Conservation (phyloP, 2,113 vertebrate genomes). For the Chaenocephalus aceratus region DNA sequence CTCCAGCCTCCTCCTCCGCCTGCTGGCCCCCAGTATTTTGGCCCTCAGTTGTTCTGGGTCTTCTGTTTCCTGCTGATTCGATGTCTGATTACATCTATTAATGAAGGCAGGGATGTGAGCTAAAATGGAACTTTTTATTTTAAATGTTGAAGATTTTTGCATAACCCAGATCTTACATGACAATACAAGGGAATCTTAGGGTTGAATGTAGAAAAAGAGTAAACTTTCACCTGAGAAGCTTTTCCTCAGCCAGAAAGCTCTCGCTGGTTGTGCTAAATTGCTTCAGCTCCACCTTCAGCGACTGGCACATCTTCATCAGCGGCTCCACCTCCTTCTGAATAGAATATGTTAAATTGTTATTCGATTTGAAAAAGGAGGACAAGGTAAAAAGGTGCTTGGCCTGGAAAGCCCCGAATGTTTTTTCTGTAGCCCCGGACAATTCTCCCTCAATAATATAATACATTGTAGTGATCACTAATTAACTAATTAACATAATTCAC, state of each 20-base stretch:
- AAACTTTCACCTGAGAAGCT: neutral
- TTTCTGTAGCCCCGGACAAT: too few species aligned
- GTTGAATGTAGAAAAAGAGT: neutral
- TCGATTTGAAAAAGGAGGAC: too few species aligned
- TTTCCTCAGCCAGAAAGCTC: neutral
- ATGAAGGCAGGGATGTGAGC: neutral
- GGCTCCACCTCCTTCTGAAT: neutral
- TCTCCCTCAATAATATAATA: too few species aligned
- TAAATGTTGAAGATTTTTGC: too few species aligned
- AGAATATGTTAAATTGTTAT: neutral
- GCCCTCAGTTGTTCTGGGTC: constrained; percentile 14
- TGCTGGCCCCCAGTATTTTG: constrained; percentile 62
- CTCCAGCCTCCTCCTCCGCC: constrained; percentile 36
- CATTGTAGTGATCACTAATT: too few species aligned
- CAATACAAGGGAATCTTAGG: neutral
- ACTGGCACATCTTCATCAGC: neutral
- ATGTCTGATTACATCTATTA: neutral
- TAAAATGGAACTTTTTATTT: neutral
- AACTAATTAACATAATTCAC: too few species aligned
- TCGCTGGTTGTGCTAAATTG: rapidly evolving
- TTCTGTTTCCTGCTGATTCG: neutral
- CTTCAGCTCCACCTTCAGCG: neutral
- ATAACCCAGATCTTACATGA: neutral
- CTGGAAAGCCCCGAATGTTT: too few species aligned
- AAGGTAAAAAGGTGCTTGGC: too few species aligned